A percentile compares a stretch with the other conserved stretches of the same genome.
These are phyloP conservation scores for Acanthosepion lycidas DNA, from an alignment of 2,888 invertebrate genomes.

Conservation along the genomic window DNA sequence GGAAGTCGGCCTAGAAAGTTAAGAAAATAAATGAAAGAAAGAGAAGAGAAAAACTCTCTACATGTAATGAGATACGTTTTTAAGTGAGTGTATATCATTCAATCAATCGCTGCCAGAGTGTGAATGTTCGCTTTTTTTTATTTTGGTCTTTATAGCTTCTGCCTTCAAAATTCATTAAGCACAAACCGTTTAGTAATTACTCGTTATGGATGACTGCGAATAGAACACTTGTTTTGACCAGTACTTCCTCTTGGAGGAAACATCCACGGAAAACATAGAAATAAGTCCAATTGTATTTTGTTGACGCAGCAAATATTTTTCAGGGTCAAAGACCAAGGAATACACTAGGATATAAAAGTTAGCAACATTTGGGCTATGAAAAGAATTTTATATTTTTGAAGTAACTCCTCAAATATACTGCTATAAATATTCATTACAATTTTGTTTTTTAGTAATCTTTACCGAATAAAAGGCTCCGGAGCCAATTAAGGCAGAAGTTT, in stretches of 20 bases:
- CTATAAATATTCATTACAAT: too few relatives aligned
- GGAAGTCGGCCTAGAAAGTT: not conserved
- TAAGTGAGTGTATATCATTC: not conserved
- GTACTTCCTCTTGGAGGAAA: not conserved
- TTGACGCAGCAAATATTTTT: not conserved
- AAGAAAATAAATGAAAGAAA: not conserved
- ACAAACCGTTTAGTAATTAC: conserved; percentile 33
- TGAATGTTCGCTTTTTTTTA: not conserved
- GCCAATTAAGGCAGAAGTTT: too few relatives aligned
- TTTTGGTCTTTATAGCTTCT: not conserved
- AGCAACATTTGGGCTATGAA: too few relatives aligned
- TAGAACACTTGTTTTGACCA: not conserved
- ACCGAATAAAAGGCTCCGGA: too few relatives aligned
- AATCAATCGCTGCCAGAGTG: not conserved
- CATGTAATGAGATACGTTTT: not conserved
- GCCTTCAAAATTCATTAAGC: not conserved
- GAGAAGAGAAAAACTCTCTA: too few relatives aligned
- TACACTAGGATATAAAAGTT: too few relatives aligned
- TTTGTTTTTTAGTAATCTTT: too few relatives aligned
- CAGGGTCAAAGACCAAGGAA: too few relatives aligned
- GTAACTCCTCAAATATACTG: too few relatives aligned
- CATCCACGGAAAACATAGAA: not conserved
- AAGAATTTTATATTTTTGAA: too few relatives aligned
- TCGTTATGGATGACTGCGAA: not conserved
- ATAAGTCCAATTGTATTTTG: not conserved